Conservation (phyloP, 53 echinoderm and acorn worm genomes). For the Pentamera pediparva region DNA sequence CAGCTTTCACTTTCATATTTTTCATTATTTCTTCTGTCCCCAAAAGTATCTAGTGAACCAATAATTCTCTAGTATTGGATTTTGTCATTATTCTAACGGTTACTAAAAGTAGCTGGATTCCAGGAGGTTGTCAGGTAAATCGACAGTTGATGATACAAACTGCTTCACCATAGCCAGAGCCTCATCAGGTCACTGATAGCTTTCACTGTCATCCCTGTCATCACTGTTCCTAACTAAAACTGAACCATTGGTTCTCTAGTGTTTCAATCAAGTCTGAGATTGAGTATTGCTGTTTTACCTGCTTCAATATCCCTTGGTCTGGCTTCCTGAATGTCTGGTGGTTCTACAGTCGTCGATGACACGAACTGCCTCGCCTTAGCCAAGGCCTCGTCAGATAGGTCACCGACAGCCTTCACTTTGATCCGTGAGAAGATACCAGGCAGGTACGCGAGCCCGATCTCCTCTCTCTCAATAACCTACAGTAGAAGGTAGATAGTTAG, state of each 20-base stretch:
- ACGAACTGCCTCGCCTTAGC: not conserved
- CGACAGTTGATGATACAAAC: too few species aligned
- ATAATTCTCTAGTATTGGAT: too few species aligned
- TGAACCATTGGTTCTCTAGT: not conserved
- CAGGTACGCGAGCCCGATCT: constrained; percentile 61
- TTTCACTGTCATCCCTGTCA: not conserved
- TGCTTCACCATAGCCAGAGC: too few species aligned
- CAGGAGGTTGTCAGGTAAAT: too few species aligned
- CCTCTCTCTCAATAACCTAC: constrained; percentile 21
- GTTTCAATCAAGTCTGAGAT: not conserved
- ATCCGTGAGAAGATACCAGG: constrained; percentile 61
- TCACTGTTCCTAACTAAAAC: not conserved
- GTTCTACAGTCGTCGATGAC: not conserved
- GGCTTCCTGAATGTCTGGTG: not conserved
- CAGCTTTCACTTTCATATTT: not conserved
- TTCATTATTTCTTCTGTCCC: too few species aligned
- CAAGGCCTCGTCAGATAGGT: constrained; percentile 26
- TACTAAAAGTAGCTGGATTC: too few species aligned
- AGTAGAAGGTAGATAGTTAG: not conserved
- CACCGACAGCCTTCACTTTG: constrained; percentile 82
- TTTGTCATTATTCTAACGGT: too few species aligned
- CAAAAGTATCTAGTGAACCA: too few species aligned
- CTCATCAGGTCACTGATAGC: too few species aligned
- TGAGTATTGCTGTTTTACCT: not conserved
- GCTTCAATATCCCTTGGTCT: not conserved